Base-by-base conservation (phyloP, 2,113 vertebrate species). In the Peromyscus polionotus region DNA sequence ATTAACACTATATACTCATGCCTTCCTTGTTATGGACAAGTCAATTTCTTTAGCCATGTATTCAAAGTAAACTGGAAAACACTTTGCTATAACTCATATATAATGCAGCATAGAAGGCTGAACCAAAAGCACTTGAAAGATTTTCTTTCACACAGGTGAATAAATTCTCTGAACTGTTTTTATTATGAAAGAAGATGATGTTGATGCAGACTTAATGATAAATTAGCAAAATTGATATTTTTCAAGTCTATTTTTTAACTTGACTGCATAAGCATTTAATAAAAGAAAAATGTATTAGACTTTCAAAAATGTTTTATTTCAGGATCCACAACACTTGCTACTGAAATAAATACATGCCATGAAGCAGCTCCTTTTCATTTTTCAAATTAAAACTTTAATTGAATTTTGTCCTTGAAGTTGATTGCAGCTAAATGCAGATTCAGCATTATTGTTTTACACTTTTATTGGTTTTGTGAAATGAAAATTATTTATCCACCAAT, bases 371-470 rank as follows among this genome's bases (percentile, higher is more conserved):
- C 80, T 39, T 83, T 83, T 42, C 39, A 42, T 19, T 85, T 92
- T 88, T 67, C 17, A 83, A 81, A 75, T 61, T 92, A 90, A 86
- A 91, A 61, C 7, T 79, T 77, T 84, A 93, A 93, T 88, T 88
- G n/a, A 76, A 83, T 87, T 89, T 94, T 33, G 19, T 61, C 9
- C 6, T 88, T 86, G 28, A 90, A 57, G 7, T 90, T 92, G 84
- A 96, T 84, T 91, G 31, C n/a, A 54, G 4, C 65, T 88, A 90
- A 90, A 90, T 5, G 92, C 9, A 81, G 76, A 86, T 91, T 92
- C 20, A 88, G 54, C 11, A 72, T 88, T 63, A 59, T 54, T 94
- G 0, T 80, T 88, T 93, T 72, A 83, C 4, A 85, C 63, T 1
- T 57, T 1, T 89, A 87, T 79, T 70, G 93, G 24, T 85, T 95